Conservation (phyloP, 2,888 invertebrate genomes). For the Pocota personata region DNA sequence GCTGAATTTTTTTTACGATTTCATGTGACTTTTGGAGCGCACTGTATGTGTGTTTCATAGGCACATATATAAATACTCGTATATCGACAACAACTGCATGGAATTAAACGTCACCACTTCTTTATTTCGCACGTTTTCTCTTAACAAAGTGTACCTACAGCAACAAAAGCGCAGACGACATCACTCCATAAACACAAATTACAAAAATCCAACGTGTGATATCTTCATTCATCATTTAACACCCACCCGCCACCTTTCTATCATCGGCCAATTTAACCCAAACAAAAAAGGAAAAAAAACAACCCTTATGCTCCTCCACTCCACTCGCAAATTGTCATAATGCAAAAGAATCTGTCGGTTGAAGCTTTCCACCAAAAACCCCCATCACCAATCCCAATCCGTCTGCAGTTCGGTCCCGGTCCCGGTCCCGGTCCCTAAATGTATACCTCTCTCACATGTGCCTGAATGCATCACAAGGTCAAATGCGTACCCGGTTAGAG, state of each 20-base stretch:
- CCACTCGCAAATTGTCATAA: conserved; percentile 27
- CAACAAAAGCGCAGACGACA: not conserved
- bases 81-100: too few relatives aligned
- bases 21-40: too few relatives aligned
- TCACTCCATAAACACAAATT: not conserved
- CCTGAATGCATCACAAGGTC: conserved; percentile 67
- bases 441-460: conserved; percentile 54
- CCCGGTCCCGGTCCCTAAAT: conserved; percentile 20
- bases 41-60: too few relatives aligned
- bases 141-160: not conserved
- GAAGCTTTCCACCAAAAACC: not conserved
- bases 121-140: not conserved
- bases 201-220: conserved; percentile 32
- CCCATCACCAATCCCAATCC: not conserved
- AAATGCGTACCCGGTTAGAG: conserved; percentile 33
- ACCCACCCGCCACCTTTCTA: not conserved
- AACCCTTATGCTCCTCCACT: conserved; percentile 11
- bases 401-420: conserved; percentile 25
- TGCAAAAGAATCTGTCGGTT: conserved; percentile 23
- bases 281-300: not conserved
- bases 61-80: too few relatives aligned
- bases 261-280: conserved; percentile 8
- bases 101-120: too few relatives aligned
- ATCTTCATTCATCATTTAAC: conserved; percentile 55
- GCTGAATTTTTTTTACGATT: too few relatives aligned